These are phyloP conservation scores for Anneissia japonica DNA, from an alignment of 35 echinoderm and acorn worm genomes.

Conservation along the genomic window DNA sequence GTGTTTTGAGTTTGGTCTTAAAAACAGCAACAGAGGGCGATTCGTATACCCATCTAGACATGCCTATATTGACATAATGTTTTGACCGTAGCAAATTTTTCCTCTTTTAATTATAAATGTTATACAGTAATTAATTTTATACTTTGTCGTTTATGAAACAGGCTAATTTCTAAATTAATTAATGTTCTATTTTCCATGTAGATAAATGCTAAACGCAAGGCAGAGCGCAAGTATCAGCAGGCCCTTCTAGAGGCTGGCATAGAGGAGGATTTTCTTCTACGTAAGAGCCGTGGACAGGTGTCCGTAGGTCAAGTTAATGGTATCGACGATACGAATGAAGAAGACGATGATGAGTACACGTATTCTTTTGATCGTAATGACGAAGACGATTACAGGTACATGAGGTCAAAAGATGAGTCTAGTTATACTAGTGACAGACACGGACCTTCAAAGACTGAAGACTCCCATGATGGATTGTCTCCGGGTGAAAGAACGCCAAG, in stretches of 20 bases:
- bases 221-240: conserved; percentile 76
- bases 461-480: conserved; percentile 21
- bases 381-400: background rate
- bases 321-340: background rate
- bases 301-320: background rate
- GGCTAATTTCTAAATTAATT: too few species aligned
- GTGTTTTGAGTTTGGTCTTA: too few species aligned
- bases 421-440: background rate
- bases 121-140: too few species aligned
- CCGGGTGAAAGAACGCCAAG: conserved; percentile 13
- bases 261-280: conserved; percentile 71
- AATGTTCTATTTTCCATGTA: conserved; percentile 29
- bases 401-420: background rate
- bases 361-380: background rate
- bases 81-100: too few species aligned
- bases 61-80: too few species aligned
- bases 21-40: too few species aligned
- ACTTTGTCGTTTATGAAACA: too few species aligned
- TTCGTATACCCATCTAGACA: too few species aligned
- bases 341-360: background rate
- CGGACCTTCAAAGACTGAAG: background rate
- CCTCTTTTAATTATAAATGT: too few species aligned
- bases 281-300: conserved; percentile 41
- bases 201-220: conserved; percentile 83
- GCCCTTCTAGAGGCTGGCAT: conserved; percentile 74